These are phyloP conservation scores for Silurus lanzhouensis DNA, from an alignment of 2,797 vertebrate species.

Conservation along the genomic window DNA sequence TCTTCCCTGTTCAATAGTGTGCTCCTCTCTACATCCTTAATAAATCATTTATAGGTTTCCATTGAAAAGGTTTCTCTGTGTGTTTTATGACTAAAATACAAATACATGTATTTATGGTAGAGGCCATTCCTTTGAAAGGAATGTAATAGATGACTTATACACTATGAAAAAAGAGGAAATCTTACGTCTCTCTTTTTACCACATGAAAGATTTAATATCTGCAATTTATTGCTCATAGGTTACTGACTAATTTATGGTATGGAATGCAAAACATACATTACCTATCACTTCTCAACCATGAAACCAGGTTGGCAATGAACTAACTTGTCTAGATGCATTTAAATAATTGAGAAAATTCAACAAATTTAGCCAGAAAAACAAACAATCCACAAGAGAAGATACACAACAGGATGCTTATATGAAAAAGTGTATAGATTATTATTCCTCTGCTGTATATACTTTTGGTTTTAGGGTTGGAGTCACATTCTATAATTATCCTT, in stretches of 20 bases:
- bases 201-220: conserved; percentile 34
- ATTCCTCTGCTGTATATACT: not conserved
- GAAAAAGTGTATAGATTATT: not conserved
- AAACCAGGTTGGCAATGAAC: conserved; percentile 27
- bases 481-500: not conserved
- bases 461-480: not conserved
- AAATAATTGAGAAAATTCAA: not conserved
- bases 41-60: not conserved
- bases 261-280: conserved; percentile 26
- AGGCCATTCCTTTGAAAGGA: conserved; percentile 35
- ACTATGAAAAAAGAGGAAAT: conserved; percentile 48
- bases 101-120: not conserved
- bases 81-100: not conserved
- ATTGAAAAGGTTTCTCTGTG: not conserved
- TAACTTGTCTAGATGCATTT: conserved; percentile 25
- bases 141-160: conserved; percentile 34
- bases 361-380: conserved; percentile 16
- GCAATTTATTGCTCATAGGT: conserved; percentile 39
- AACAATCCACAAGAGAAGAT: conserved; percentile 3
- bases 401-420: not conserved
- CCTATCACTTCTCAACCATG: conserved; percentile 17
- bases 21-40: not conserved
- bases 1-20: not conserved
- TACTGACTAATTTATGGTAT: conserved; percentile 21
- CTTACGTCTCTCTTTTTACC: conserved; percentile 38